Conservation (phyloP, 2,113 vertebrate genomes). For the Hippocampus barbouri region DNA sequence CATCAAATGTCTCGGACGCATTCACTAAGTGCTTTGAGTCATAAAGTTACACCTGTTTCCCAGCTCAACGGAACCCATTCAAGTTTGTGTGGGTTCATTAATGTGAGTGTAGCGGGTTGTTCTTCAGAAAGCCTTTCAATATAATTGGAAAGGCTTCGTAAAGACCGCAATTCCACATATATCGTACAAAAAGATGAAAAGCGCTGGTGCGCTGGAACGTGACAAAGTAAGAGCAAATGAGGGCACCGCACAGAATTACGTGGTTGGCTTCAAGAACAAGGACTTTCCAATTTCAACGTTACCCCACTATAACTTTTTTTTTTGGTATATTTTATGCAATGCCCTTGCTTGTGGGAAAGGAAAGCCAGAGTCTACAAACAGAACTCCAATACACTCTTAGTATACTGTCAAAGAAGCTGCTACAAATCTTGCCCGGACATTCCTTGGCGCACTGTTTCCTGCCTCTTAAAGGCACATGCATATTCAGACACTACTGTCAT, state of each 20-base stretch:
- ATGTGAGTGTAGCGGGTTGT: slow-evolving; percentile 1
- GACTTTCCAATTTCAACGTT: not conserved
- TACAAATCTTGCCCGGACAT: too few species aligned
- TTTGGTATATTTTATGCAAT: too few species aligned
- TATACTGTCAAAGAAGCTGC: too few species aligned
- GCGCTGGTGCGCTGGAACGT: not conserved
- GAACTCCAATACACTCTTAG: too few species aligned
- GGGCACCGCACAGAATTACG: not conserved
- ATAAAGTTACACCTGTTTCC: slow-evolving; percentile 13
- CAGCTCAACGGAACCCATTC: not conserved
- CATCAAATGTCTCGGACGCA: not conserved
- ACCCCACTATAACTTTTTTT: not conserved
- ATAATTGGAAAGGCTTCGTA: slow-evolving; percentile 9
- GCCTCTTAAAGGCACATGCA: too few species aligned
- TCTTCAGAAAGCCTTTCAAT: slow-evolving; percentile 1
- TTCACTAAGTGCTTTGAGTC: slow-evolving; percentile 12
- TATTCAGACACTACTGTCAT: too few species aligned
- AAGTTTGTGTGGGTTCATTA: slow-evolving; percentile 1
- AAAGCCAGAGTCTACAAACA: too few species aligned
- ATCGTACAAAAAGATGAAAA: not conserved
- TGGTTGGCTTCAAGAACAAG: not conserved
- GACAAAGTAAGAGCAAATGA: not conserved
- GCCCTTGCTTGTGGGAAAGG: too few species aligned
- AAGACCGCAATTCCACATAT: not conserved
- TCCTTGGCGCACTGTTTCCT: too few species aligned